Evolutionary conservation across 2,797 vertebrate species (phyloP).

Genomic region (Thaleichthys pacificus): DNA sequence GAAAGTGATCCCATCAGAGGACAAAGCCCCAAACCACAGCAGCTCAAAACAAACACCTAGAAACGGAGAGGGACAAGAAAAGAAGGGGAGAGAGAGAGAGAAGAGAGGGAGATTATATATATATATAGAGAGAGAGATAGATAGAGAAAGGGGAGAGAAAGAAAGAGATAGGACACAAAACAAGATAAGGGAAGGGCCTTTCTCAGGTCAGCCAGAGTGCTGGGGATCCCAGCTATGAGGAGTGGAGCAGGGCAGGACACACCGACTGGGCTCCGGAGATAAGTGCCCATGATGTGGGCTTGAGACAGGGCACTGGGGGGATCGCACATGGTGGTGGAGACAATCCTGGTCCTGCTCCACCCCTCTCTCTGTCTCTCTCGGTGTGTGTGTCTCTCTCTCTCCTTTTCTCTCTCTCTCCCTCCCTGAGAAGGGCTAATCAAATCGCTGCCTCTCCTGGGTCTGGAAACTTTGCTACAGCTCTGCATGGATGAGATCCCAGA

Average conservation of each 20-base stretch:
- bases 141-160: neutral
- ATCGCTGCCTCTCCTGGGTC: conserved; percentile 6
- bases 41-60: neutral
- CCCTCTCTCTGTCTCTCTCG: neutral
- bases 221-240: neutral
- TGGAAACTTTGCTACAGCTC: conserved; percentile 8
- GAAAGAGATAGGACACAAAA: neutral
- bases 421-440: neutral
- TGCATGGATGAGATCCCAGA: neutral
- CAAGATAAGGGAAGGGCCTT: neutral
- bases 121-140: neutral
- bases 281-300: neutral
- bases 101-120: neutral
- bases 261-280: neutral
- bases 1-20: neutral
- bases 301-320: neutral
- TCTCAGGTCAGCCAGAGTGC: neutral
- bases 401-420: neutral
- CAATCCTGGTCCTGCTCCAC: neutral
- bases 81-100: neutral
- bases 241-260: neutral
- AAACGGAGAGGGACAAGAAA: too few species aligned
- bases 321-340: neutral
- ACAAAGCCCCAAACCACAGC: neutral
- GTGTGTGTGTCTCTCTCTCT: neutral